Conservation (phyloP, 1,140 invertebrate genomes). For the Drosophila cardini region DNA sequence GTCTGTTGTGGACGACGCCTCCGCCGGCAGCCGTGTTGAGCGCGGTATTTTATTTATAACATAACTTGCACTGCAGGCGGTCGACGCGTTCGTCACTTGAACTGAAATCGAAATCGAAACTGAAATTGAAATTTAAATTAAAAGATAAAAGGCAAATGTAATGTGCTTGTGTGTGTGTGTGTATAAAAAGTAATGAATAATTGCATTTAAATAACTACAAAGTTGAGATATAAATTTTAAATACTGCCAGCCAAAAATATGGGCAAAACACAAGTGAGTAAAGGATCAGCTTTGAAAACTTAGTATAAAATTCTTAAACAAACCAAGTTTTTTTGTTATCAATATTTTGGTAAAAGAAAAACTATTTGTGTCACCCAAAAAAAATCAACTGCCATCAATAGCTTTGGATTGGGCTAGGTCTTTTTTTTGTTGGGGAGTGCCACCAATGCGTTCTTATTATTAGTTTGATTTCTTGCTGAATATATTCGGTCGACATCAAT, state of each 20-base stretch:
- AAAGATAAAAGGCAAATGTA: conserved; percentile 54
- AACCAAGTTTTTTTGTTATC: background rate
- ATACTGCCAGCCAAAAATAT: conserved; percentile 36
- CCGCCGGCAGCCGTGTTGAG: conserved; percentile 22
- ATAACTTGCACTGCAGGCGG: conserved; percentile 80
- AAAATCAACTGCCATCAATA: conserved; percentile 61
- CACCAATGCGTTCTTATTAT: conserved; percentile 44
- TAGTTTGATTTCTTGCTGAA: conserved; percentile 36
- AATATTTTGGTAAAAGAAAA: conserved; percentile 42
- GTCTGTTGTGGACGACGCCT: conserved; percentile 55
- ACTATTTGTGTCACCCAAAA: conserved; percentile 55
- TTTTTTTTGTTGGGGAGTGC: conserved; percentile 40
- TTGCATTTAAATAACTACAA: conserved; percentile 33
- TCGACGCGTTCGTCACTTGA: conserved; percentile 24
- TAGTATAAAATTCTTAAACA: background rate
- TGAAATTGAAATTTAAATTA: background rate
- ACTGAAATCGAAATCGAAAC: no score
- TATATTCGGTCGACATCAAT: conserved; percentile 42
- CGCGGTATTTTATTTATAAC: conserved; percentile 76
- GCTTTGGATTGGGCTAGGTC: conserved; percentile 58
- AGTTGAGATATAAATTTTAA: conserved; percentile 40
- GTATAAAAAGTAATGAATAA: conserved; percentile 35
- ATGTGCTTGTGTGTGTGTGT: conserved; percentile 9
- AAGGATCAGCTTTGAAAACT: background rate
- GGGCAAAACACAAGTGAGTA: conserved; percentile 75